Base-by-base conservation (phyloP, 53 echinoderm and acorn worm genomes). In the Glandiceps talaboti region DNA sequence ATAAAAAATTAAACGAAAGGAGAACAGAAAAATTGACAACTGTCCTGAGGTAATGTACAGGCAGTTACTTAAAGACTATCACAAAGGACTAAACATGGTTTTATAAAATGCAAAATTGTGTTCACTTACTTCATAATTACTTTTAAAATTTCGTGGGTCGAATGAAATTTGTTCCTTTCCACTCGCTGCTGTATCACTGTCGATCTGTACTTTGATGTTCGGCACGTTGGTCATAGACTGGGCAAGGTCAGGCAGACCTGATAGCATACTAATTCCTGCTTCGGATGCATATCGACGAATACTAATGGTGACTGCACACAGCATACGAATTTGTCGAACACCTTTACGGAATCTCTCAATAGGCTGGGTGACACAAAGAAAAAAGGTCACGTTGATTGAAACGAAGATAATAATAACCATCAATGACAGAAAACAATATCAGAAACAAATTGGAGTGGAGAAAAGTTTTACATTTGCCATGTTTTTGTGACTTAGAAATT, bases 231-330 rank as follows among this genome's bases (percentile, higher is more conserved):
- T 83, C 77, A 94, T 78, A 28, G 86, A 88, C 33, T 82, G 87
- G 31, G 87, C 76, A 1, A 97, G 79, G 28, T 92, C 92, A 0
- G 90, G 85, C 26, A 91, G 83, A 28, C 81, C 83, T 0, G 77
- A 81, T 31, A 86, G 82, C 30, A 77, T 73, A 0, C 97, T 89
- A 78, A 89, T 89, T 6, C 97, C 97, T 1, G 97, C 97, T 81
- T 93, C 91, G 29, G 86, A 81, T 12, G 91, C 91, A 31, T 79
- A 89, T 30, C 86, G 86, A 80, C 90, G 90, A 1, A 97, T 82
- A 76, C 87, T 93, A 0, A 97, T 76, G 76, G 92, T 93, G 1
- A 97, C 97, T 1, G 89, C 82, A 73, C 97, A 97, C 64, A 97
- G 80, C 88, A 93, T 90, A 73, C 87, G 90, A 20, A 97, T 93